These are phyloP conservation scores for Cynaeus angustus DNA, from an alignment of 2,888 invertebrate species.

Conservation along the genomic window DNA sequence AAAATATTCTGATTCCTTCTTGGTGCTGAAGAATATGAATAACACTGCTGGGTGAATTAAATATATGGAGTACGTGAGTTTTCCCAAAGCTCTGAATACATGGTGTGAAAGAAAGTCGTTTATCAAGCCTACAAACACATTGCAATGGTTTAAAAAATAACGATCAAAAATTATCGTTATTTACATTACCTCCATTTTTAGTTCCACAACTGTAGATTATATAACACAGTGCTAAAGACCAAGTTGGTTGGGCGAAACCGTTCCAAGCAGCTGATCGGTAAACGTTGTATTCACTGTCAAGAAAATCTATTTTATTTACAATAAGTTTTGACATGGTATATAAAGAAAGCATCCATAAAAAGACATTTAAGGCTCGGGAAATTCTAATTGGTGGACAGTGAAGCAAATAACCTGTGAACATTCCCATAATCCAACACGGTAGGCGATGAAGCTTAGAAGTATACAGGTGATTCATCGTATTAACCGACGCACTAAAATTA, in stretches of 20 bases:
- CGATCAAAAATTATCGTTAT: no score
- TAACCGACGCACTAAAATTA: not conserved
- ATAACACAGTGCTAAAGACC: slow-evolving; percentile 9
- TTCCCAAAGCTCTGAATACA: slow-evolving; percentile 13
- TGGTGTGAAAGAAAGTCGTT: slow-evolving; percentile 17
- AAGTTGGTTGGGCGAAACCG: not conserved
- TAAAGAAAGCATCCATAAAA: not conserved
- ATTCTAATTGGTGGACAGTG: not conserved
- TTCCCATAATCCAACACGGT: slow-evolving; percentile 6
- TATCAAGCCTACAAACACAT: no score
- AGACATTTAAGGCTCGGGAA: not conserved
- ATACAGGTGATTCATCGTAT: not conserved
- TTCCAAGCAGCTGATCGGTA: slow-evolving; percentile 1
- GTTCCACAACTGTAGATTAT: slow-evolving; percentile 12
- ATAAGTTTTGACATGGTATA: not conserved
- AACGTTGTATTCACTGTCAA: not conserved
- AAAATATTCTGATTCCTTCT: not conserved
- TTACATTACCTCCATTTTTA: slow-evolving; percentile 13
- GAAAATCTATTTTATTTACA: not conserved
- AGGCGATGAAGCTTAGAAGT: not conserved
- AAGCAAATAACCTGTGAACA: not conserved
- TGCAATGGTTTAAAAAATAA: no score
- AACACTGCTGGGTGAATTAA: slow-evolving; percentile 3
- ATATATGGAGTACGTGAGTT: slow-evolving; percentile 22
- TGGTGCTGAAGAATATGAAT: not conserved